These are phyloP conservation scores for Raphicerus campestris DNA, from an alignment of 2,113 vertebrate genomes.

Conservation along the genomic window DNA sequence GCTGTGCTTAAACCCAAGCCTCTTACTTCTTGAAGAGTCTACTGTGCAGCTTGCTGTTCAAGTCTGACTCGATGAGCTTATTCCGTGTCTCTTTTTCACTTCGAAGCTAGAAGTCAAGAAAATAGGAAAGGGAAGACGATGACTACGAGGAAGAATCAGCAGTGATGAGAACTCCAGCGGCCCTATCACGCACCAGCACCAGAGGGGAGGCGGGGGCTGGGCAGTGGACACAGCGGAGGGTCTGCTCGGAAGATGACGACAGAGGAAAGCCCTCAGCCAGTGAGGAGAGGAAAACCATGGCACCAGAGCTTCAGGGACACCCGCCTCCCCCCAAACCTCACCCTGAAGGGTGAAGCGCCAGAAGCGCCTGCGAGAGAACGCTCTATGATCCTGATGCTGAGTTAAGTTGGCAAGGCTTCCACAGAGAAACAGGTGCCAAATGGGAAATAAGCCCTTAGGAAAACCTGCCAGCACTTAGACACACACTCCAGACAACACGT, in stretches of 20 bases:
- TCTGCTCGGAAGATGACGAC: neutral
- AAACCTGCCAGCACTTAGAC: neutral
- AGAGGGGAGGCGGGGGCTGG: neutral
- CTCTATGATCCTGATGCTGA: neutral
- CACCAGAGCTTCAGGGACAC: neutral
- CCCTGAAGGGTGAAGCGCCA: neutral
- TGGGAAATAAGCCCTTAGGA: neutral
- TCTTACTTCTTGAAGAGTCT: slow-evolving; percentile 81
- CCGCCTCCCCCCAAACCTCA: neutral
- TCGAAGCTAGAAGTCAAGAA: slow-evolving; percentile 72
- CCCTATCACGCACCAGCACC: neutral
- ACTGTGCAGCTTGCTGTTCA: slow-evolving; percentile 79
- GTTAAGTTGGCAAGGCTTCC: neutral
- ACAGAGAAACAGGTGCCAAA: neutral
- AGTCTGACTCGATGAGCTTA: slow-evolving; percentile 83
- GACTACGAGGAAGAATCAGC: neutral
- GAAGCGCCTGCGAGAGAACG: neutral
- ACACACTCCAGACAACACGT: neutral
- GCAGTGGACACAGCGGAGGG: neutral
- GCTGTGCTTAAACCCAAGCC: neutral
- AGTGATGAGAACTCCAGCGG: neutral
- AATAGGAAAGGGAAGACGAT: neutral
- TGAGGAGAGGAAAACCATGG: neutral
- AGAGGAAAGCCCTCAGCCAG: neutral
- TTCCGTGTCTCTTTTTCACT: slow-evolving; percentile 82